phyloP scores from a whole-genome alignment of 2,113 vertebrate genomes.

The Sigmodon hispidus region DNA sequence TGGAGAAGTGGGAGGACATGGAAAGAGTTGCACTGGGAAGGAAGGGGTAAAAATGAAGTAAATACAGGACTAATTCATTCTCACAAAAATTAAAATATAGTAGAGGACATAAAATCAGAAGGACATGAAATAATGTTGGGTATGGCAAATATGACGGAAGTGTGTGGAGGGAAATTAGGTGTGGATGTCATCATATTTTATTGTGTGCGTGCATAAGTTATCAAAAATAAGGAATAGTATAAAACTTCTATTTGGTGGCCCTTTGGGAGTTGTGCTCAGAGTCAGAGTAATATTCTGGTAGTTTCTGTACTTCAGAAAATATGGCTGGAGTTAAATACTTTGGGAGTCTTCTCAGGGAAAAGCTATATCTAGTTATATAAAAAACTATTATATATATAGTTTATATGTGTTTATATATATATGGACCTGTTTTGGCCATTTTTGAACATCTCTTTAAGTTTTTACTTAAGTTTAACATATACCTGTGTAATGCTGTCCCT shows the following conservation, averaged over 20 bases:
- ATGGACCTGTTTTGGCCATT: slow-evolving; percentile 34
- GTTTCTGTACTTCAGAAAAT: slow-evolving; percentile 40
- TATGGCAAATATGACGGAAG: background rate
- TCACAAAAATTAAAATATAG: background rate
- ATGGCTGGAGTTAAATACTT: slow-evolving; percentile 58
- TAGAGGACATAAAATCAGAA: background rate
- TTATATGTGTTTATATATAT: too few species aligned
- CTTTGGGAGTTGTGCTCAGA: background rate
- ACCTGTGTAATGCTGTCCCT: background rate
- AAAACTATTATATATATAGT: too few species aligned
- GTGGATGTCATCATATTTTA: background rate
- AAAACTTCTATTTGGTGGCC: slow-evolving; percentile 23
- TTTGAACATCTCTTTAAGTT: slow-evolving; percentile 59
- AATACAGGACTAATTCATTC: background rate
- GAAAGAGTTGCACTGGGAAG: background rate
- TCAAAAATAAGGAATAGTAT: background rate
- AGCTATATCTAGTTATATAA: background rate
- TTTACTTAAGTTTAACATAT: slow-evolving; percentile 50
- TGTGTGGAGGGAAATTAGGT: background rate
- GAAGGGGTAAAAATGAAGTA: background rate
- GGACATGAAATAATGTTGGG: background rate
- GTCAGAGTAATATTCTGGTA: slow-evolving; percentile 44
- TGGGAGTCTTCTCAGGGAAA: slow-evolving; percentile 34
- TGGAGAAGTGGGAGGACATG: background rate
- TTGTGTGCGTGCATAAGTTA: background rate